Percentiles rank a stretch among this genome's conserved stretches.
Evolutionary conservation across 2,888 invertebrate species (phyloP).

Genomic region (Neoitamus cyanurus): DNA sequence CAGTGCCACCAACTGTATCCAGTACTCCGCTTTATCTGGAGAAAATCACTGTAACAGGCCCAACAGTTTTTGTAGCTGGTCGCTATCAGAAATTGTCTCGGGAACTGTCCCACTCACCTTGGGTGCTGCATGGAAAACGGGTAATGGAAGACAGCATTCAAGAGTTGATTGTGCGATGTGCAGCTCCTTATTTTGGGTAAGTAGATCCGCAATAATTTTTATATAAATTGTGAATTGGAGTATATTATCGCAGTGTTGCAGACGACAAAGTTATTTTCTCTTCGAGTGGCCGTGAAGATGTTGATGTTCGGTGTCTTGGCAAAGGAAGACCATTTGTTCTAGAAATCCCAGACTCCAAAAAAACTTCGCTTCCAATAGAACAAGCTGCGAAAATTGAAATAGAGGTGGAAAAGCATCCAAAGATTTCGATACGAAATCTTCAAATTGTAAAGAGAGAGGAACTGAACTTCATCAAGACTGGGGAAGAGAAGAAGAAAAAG

Average conservation of each 20-base stretch:
- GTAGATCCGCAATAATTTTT: slow-evolving; percentile 54
- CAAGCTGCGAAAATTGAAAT: slow-evolving; percentile 71
- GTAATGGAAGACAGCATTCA: slow-evolving; percentile 90
- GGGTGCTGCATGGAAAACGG: slow-evolving; percentile 84
- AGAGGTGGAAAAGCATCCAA: slow-evolving; percentile 68
- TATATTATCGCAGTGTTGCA: slow-evolving; percentile 55
- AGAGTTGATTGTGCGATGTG: slow-evolving; percentile 81
- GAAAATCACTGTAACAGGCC: slow-evolving; percentile 60
- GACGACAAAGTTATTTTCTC: slow-evolving; percentile 76
- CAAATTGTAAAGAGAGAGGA: slow-evolving; percentile 78
- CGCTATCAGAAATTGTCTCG: slow-evolving; percentile 88
- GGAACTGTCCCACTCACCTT: slow-evolving; percentile 91
- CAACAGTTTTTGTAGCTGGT: slow-evolving; percentile 64
- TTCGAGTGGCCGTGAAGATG: slow-evolving; percentile 95
- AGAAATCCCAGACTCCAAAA: slow-evolving; percentile 79
- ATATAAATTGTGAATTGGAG: neutral
- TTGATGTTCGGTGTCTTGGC: slow-evolving; percentile 94
- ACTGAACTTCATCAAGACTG: slow-evolving; percentile 78
- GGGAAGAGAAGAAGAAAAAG: slow-evolving; percentile 90
- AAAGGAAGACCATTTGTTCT: slow-evolving; percentile 93
- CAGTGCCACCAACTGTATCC: slow-evolving; percentile 69
- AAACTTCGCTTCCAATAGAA: slow-evolving; percentile 67
- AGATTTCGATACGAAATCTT: slow-evolving; percentile 72
- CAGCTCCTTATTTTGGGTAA: slow-evolving; percentile 73
- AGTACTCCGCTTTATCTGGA: slow-evolving; percentile 56